Percentiles rank a stretch among this genome's conserved stretches.
Evolutionary conservation across 2,797 vertebrate species (phyloP).

Genomic region (Aphelocoma californica): DNA sequence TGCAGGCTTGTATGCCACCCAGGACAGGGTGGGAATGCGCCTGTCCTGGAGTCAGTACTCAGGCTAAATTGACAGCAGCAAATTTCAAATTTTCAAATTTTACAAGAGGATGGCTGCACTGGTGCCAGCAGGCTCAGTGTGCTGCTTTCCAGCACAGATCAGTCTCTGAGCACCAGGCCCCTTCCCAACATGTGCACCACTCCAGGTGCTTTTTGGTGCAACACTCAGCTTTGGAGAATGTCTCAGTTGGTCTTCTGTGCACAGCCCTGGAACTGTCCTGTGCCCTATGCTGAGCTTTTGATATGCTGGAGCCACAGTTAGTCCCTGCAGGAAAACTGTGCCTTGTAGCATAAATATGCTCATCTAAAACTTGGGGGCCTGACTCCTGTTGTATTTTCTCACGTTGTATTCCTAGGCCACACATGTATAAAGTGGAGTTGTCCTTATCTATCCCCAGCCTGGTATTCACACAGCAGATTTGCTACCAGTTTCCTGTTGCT

Average conservation of each 20-base stretch:
- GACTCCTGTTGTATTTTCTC: neutral
- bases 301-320: neutral
- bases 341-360: neutral
- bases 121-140: neutral
- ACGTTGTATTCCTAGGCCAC: neutral
- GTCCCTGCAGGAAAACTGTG: neutral
- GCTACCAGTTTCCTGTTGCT: constrained; percentile 33
- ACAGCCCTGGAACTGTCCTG: neutral
- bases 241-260: neutral
- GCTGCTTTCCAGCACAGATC: accelerated
- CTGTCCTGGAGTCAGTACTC: neutral
- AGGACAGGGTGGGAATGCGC: neutral
- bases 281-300: accelerated
- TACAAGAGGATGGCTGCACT: neutral
- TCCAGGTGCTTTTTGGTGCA: neutral
- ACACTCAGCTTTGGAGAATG: neutral
- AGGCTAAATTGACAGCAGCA: neutral
- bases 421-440: neutral
- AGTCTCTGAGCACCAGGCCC: neutral
- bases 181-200: accelerated
- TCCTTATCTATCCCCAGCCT: constrained; percentile 32
- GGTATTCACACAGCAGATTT: constrained; percentile 10
- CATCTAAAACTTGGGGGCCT: neutral
- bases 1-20: neutral
- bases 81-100: neutral